Conservation (phyloP, 2,888 invertebrate species). For the Callimorpha dominula region DNA sequence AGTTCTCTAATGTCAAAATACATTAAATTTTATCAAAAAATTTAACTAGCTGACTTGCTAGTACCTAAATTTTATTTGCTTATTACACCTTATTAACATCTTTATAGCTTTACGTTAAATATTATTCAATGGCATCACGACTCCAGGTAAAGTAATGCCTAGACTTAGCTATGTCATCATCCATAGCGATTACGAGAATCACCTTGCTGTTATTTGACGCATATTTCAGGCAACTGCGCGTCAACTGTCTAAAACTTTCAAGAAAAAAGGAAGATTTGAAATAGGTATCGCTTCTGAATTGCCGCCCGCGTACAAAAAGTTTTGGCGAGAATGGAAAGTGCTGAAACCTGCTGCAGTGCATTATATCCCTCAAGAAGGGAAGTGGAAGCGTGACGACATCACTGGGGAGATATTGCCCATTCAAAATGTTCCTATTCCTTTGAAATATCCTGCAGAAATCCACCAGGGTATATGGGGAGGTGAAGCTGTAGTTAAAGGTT, state of each 20-base stretch:
- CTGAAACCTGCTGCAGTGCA: constrained; percentile 88
- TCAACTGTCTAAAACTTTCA: constrained; percentile 82
- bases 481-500: constrained; percentile 95
- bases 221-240: constrained; percentile 79
- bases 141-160: constrained; percentile 63
- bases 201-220: constrained; percentile 42
- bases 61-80: constrained; percentile 37
- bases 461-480: constrained; percentile 98
- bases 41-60: constrained; percentile 10
- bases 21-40: constrained; percentile 28
- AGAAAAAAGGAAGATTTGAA: constrained; percentile 86
- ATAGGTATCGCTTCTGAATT: constrained; percentile 89
- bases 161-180: constrained; percentile 55
- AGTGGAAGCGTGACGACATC: constrained; percentile 90
- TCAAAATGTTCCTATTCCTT: constrained; percentile 92
- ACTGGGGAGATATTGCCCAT: constrained; percentile 91
- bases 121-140: constrained; percentile 78
- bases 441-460: constrained; percentile 92
- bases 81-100: constrained; percentile 19
- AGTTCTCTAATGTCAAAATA: constrained; percentile 23
- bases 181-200: constrained; percentile 52
- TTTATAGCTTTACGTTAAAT: constrained; percentile 55
- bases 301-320: constrained; percentile 94
- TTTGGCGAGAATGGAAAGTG: constrained; percentile 94
- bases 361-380: constrained; percentile 91